Conservation (phyloP, 2,113 vertebrate species). For the Craseonycteris thonglongyai region DNA sequence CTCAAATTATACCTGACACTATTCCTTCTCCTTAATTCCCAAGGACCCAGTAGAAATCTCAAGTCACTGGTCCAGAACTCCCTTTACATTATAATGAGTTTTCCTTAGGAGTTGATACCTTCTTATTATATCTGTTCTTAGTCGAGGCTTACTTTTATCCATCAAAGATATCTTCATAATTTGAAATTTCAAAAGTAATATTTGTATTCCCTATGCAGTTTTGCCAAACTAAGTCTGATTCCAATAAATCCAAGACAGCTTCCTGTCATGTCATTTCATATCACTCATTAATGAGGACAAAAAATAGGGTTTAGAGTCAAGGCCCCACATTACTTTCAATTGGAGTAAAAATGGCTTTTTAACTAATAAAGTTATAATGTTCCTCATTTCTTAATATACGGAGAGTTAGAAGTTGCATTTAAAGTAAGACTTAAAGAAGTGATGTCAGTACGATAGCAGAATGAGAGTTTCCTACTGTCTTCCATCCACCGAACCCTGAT, state of each 20-base stretch:
- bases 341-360: slow-evolving; percentile 25
- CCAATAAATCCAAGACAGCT: not conserved
- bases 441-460: not conserved
- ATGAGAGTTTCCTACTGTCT: not conserved
- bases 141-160: slow-evolving; percentile 1
- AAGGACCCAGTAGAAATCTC: not conserved
- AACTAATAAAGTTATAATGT: not conserved
- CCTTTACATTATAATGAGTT: not conserved
- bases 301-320: slow-evolving; percentile 16
- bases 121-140: not conserved
- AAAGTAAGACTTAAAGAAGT: not conserved
- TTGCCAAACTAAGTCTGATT: slow-evolving; percentile 3
- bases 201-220: not conserved
- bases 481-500: not conserved
- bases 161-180: slow-evolving; percentile 21
- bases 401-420: slow-evolving; percentile 2
- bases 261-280: not conserved
- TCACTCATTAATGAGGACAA: not conserved
- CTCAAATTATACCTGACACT: not conserved
- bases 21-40: not conserved
- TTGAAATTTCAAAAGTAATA: slow-evolving; percentile 14
- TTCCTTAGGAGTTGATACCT: not conserved
- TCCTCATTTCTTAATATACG: slow-evolving; percentile 22
- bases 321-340: not conserved
- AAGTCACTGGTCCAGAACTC: not conserved